Conservation (phyloP, 30 jellyfish, hydroid and myxozoan species). For the Pseudorhiza aurosa region DNA sequence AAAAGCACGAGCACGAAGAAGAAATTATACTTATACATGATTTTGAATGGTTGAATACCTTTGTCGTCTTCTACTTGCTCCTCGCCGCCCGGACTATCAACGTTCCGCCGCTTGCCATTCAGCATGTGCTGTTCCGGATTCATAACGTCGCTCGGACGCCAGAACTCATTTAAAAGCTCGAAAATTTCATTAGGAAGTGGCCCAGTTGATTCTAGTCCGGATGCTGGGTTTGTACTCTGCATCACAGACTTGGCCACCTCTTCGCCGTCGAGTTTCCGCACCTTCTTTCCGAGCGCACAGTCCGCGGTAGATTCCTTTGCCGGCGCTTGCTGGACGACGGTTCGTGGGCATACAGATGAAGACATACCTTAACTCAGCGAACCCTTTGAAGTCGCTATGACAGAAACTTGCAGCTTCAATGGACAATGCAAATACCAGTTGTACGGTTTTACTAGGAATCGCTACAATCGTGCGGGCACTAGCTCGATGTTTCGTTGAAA, state of each 20-base stretch:
- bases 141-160: conserved; percentile 97
- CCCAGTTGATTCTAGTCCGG: conserved; percentile 90
- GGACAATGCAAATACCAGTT: neutral
- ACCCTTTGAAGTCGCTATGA: conserved; percentile 21
- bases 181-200: conserved; percentile 98
- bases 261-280: conserved; percentile 58
- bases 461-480: neutral
- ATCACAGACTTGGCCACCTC: conserved; percentile 65
- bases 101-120: conserved; percentile 96
- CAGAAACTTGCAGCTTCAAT: conserved; percentile 8
- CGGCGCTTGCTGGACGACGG: conserved; percentile 72
- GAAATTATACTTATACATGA: too few species aligned
- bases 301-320: conserved; percentile 72
- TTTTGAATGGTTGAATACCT: conserved; percentile 81
- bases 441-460: neutral
- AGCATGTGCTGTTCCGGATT: conserved; percentile 82
- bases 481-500: neutral
- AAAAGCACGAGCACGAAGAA: too few species aligned
- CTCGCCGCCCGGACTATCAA: conserved; percentile 87
- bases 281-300: conserved; percentile 74
- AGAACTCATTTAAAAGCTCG: conserved; percentile 95
- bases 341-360: conserved; percentile 74
- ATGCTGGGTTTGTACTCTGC: conserved; percentile 45
- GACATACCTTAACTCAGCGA: conserved; percentile 62
- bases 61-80: conserved; percentile 95